Conservation (phyloP, 53 echinoderm and acorn worm species). For the Holothuria scabra region DNA sequence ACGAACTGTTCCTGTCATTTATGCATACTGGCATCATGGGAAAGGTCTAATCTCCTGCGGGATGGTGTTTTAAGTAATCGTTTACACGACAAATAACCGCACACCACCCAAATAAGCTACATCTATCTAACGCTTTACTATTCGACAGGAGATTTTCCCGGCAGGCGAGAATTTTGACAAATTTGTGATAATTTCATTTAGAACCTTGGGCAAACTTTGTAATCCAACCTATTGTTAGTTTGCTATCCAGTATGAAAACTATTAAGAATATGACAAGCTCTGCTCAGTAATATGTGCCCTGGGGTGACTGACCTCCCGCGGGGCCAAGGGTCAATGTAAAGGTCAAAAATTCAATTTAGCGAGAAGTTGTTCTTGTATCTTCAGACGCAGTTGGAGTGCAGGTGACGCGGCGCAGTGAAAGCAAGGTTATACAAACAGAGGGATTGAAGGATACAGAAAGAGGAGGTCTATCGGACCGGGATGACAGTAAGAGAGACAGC, state of each 20-base stretch:
- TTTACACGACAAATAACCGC: slow-evolving; percentile 49
- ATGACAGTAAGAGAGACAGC: too few relatives aligned
- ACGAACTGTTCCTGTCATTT: slow-evolving; percentile 44
- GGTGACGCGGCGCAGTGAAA: slow-evolving; percentile 40
- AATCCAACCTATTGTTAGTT: slow-evolving; percentile 52
- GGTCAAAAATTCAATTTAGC: slow-evolving; percentile 45
- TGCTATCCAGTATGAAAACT: slow-evolving; percentile 28
- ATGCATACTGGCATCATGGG: not conserved
- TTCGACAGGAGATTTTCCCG: slow-evolving; percentile 20
- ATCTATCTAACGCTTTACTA: slow-evolving; percentile 9
- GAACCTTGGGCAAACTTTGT: slow-evolving; percentile 46
- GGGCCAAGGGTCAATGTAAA: slow-evolving; percentile 50
- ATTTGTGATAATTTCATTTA: slow-evolving; percentile 51
- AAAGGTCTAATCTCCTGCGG: slow-evolving; percentile 25
- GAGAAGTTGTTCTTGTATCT: slow-evolving; percentile 53
- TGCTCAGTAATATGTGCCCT: slow-evolving; percentile 31
- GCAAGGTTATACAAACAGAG: slow-evolving; percentile 53
- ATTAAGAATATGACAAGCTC: slow-evolving; percentile 44
- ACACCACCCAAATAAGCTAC: slow-evolving; percentile 38
- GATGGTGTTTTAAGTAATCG: slow-evolving; percentile 34
- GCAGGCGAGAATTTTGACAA: slow-evolving; percentile 45
- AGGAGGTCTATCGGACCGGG: too few relatives aligned
- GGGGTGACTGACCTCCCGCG: slow-evolving; percentile 46
- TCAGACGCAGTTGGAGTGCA: slow-evolving; percentile 32
- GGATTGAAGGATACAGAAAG: not conserved